phyloP scores from a whole-genome alignment of 2,888 invertebrate species.

The Disparrhopalites patrizii region DNA sequence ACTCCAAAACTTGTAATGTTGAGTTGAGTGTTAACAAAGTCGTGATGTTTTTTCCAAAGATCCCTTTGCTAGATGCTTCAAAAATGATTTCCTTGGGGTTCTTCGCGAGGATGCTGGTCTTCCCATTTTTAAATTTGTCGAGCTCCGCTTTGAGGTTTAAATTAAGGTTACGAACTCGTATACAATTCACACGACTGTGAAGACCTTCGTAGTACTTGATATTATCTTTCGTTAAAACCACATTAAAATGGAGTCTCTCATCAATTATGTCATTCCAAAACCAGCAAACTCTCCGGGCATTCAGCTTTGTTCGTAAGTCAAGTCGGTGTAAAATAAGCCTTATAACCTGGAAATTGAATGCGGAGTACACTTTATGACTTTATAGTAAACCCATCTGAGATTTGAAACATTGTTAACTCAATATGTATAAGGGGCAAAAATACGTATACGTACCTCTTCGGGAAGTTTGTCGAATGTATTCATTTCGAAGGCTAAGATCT shows the following conservation, averaged over 20 bases:
- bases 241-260: slow-evolving; percentile 9
- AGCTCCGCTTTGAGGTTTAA: neutral
- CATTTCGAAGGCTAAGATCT: too few relatives aligned
- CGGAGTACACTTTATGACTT: neutral
- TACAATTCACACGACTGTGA: neutral
- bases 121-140: neutral
- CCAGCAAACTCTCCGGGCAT: neutral
- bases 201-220: neutral
- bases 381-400: neutral
- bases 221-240: neutral
- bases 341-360: neutral
- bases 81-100: neutral
- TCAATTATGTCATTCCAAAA: slow-evolving; percentile 7
- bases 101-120: neutral
- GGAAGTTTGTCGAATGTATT: slow-evolving; percentile 9
- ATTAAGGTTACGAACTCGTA: slow-evolving; percentile 4
- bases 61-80: slow-evolving; percentile 7
- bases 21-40: slow-evolving; percentile 1
- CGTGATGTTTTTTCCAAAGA: slow-evolving; percentile 1
- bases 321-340: neutral
- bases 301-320: neutral
- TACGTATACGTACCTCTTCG: neutral
- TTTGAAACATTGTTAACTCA: neutral
- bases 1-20: neutral
- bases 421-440: neutral